phyloP scores from a whole-genome alignment of 2,888 invertebrate species.

The Cetonia aurata region DNA sequence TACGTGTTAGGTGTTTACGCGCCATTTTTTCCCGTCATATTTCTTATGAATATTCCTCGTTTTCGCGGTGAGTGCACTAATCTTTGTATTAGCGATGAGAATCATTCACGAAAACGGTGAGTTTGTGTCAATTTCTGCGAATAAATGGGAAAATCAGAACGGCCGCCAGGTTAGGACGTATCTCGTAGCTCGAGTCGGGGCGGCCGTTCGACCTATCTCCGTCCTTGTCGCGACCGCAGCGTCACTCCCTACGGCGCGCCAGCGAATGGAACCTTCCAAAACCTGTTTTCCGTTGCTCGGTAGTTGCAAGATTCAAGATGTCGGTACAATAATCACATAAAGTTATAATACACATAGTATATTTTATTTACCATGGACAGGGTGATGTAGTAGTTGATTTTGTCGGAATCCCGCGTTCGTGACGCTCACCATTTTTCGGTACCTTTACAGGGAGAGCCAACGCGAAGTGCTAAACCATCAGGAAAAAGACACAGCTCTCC shows the following conservation, averaged over 20 bases:
- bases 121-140: constrained; percentile 23
- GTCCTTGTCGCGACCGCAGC: constrained; percentile 27
- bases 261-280: constrained; percentile 38
- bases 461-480: neutral
- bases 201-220: constrained; percentile 9
- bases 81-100: neutral
- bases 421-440: constrained; percentile 20
- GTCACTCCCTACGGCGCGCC: constrained; percentile 31
- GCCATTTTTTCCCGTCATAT: constrained; percentile 17
- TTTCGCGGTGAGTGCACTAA: neutral
- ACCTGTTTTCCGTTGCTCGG: constrained; percentile 33
- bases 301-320: constrained; percentile 40
- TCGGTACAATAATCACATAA: constrained; percentile 38
- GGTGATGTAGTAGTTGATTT: constrained; percentile 39
- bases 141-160: constrained; percentile 6
- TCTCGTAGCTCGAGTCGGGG: neutral
- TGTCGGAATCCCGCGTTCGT: constrained; percentile 16
- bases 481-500: constrained; percentile 18
- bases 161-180: constrained; percentile 24
- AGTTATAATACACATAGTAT: constrained; percentile 40
- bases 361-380: constrained; percentile 36
- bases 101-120: neutral
- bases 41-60: neutral
- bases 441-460: constrained; percentile 1
- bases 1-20: constrained; percentile 22